Evolutionary conservation across 2,113 vertebrate species (phyloP).

Genomic region (Vidua chalybeata): DNA sequence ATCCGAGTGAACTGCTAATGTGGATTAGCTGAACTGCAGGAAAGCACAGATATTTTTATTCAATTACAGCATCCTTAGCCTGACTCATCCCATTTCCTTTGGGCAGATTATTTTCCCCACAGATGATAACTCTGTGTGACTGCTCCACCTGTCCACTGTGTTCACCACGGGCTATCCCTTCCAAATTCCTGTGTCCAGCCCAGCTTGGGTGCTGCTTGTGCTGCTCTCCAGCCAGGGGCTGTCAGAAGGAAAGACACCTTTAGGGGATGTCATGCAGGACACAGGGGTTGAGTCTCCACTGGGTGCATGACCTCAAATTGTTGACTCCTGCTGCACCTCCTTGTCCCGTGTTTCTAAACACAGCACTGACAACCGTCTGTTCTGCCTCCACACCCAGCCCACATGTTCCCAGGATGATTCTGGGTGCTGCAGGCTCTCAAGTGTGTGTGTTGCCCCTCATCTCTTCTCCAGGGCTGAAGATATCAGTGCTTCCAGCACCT

Average conservation of each 20-base stretch:
- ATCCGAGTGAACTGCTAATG: neutral
- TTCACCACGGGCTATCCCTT: neutral
- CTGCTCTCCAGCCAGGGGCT: neutral
- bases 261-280: neutral
- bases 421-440: neutral
- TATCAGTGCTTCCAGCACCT: neutral
- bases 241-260: neutral
- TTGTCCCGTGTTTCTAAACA: neutral
- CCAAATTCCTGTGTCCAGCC: neutral
- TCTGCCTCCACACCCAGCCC: neutral
- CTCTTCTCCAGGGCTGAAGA: neutral
- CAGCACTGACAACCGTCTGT: neutral
- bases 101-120: neutral
- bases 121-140: neutral
- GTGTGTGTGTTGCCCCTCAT: neutral
- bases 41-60: neutral
- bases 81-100: neutral
- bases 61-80: neutral
- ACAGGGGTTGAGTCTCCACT: neutral
- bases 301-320: neutral
- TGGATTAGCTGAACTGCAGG: constrained; percentile 8
- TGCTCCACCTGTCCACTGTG: neutral
- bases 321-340: neutral
- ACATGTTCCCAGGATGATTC: neutral
- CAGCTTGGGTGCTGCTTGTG: neutral